Evolutionary conservation across 2,888 invertebrate genomes (phyloP), one percentile per base, ranked within the genome.

Genomic region (Xylota segnis): DNA sequence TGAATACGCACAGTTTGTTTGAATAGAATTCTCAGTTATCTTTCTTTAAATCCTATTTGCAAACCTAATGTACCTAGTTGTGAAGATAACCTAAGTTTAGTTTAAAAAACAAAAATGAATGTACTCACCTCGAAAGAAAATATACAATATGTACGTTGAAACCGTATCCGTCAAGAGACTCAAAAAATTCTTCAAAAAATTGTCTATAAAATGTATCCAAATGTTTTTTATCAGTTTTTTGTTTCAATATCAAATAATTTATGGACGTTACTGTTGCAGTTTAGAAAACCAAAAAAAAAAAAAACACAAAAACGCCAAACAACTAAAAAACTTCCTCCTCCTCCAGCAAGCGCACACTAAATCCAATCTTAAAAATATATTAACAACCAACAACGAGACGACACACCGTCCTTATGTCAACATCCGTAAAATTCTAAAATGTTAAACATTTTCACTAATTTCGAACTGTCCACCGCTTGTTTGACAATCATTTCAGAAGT

Each of bases 131-230:
- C 16, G 18, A 7, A 4, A 23, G 23, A 34, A 16, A 59, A 43
- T 52, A n/a, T n/a, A n/a, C n/a, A n/a, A n/a, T n/a, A n/a, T n/a
- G n/a, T n/a, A 43, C 34, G 32, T 68, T 68, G 34, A 61, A 54
- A 45, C 61, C 23, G 43, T 78, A 78, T 78, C 77, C 77, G 70
- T 70, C 61, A 78, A 54, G 40, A 50, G 65, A 76, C 50, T 54
- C 34, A 12, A 29, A 61, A 54, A 56, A 18, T 50, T 40, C 14
- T 58, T 37, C 16, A 75, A 76, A 63, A 82, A 82, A 76, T 50
- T 82, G 70, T 82, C 65, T 71, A 65, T 70, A 70, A 82, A 76
- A 56, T 70, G 65, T 76, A 82, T 82, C 82, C 82, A 82, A 82
- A 82, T 68, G 43, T 32, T 63, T 56, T 68, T 23, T 37, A 59